Evolutionary conservation across 1,140 invertebrate genomes (phyloP), one percentile per base, ranked within the genome.

Genomic region (Macrobrachium nipponense): DNA sequence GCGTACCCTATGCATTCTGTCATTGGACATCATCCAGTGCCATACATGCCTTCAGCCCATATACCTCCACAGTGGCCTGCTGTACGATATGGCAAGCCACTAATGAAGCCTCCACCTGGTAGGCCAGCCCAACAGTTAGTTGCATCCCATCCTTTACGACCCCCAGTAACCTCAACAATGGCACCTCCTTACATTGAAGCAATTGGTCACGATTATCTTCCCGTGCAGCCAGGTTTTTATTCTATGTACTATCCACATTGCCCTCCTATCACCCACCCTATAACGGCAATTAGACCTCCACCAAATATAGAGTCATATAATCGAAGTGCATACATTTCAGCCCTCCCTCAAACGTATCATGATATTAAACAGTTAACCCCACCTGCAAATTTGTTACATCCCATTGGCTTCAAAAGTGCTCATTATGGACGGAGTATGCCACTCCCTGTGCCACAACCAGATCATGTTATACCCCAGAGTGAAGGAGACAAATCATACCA

Each of bases 401-500:
- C 58, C n/a, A 20, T 75, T 70, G 58, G 68, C 18, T 36, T 86
- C 62, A 44, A 78, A n/a, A 44, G 75, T 14, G 20, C 76, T 44
- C 78, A 68, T 51, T 80, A 75, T 62, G 59, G 66, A 11, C 58
- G 64, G 14, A 51, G 68, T 59, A 36, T 86, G 58, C 66, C 68
- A 5, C 58, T 80, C 15, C 84, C 84, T 20, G n/a, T 78, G 18
- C 20, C 58, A n/a, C 84, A 86, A 23, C 59, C 72, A 27, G 61
- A 68, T 60, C 60, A 68, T 60, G 58, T 79, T 18, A 60, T 70
- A 44, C 77, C 84, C 18, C 84, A 80, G 10, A 72, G 44, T 60
- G 84, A 86, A 73, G 84, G 84, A 62, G 84, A 86, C 64, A 86
- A 86, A 36, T 72, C 84, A 18, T 86, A 70, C 58, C 84, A 86